Evolutionary conservation across 2,888 invertebrate species (phyloP).

Genomic region (Rhingia rostrata): DNA sequence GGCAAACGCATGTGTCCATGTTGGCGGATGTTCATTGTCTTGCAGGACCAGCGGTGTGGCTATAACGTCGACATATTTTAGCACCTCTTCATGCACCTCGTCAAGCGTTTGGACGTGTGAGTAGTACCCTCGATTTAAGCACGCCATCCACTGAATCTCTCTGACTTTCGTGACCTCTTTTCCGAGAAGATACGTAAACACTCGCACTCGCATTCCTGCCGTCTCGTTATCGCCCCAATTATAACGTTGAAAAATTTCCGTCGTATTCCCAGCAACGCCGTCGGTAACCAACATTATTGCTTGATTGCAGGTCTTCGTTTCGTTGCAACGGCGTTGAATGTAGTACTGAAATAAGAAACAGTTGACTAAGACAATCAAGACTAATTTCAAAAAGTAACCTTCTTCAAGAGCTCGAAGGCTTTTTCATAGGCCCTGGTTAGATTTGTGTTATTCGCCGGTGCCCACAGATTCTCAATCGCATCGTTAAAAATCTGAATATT

Average conservation of each 20-base stretch:
- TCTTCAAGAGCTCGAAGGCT: conserved; percentile 92
- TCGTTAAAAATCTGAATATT: conserved; percentile 90
- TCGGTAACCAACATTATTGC: conserved; percentile 98
- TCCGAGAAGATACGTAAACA: conserved; percentile 98
- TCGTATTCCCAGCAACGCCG: conserved; percentile 94
- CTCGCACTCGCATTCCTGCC: conserved; percentile 91
- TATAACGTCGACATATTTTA: conserved; percentile 97
- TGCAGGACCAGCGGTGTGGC: conserved; percentile 92
- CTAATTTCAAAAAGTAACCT: conserved; percentile 83
- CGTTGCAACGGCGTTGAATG: conserved; percentile 84
- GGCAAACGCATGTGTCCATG: conserved; percentile 97
- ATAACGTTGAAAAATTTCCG: conserved; percentile 91
- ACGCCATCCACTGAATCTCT: conserved; percentile 97
- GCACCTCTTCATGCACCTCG: conserved; percentile 97
- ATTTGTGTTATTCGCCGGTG: conserved; percentile 91
- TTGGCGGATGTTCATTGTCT: conserved; percentile 89
- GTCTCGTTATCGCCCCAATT: conserved; percentile 88
- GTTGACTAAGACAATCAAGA: neutral
- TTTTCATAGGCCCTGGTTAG: conserved; percentile 90
- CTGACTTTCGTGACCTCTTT: conserved; percentile 95
- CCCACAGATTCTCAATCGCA: conserved; percentile 85
- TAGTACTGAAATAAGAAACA: conserved; percentile 82
- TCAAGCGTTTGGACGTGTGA: conserved; percentile 97
- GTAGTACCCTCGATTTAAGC: conserved; percentile 96
- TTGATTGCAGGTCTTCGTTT: conserved; percentile 91